Evolutionary conservation across 2,797 vertebrate genomes (phyloP), one percentile per base, ranked within the genome.

Genomic region (Mormyrus hasselquistii): DNA sequence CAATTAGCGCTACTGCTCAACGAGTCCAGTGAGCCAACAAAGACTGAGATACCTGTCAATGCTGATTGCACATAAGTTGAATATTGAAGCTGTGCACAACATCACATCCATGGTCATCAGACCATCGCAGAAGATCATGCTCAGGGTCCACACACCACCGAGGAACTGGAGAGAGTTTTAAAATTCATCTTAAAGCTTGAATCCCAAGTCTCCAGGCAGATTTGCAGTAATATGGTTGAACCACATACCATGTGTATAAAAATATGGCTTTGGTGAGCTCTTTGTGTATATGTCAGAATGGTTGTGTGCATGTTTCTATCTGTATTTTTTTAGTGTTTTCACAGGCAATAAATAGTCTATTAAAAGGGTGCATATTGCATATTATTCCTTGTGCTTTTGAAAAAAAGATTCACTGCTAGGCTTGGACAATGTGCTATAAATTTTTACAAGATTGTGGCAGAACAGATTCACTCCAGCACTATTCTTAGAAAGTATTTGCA

Each of bases 51-150:
- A 98, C 98, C 98, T 97, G 95, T 99, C 98, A 62, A 99, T 93
- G 16, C 98, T 98, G 96, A 99, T 99, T 90, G 98, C 98, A 3
- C 98, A 99, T 90, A 99, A 96, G 94, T 99, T 98, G 94, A 99
- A 98, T 95, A 99, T 99, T 92, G 98, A 99, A 87, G 98, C 98
- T 0, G 98, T 99, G 94, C 98, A 99, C 88, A 99, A 95, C 98
- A 98, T 97, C 92, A 99, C 98, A 0, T 99, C 98, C 98, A 99
- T 98, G 89, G 98, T 97, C 98, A 99, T 98, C 92, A 99, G 95
- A 3, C 93, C 93, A 69, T 99, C 98, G 4, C 98, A 99, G 73
- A 98, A 83, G 22, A 94, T 94, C 0, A 94, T 96, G 92, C 95
- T 95, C 90, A 99, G 95, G 47, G 96, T 95, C 98, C 98, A 99